Evolutionary conservation across 2,113 vertebrate genomes (phyloP).

Genomic region (Lynx canadensis): DNA sequence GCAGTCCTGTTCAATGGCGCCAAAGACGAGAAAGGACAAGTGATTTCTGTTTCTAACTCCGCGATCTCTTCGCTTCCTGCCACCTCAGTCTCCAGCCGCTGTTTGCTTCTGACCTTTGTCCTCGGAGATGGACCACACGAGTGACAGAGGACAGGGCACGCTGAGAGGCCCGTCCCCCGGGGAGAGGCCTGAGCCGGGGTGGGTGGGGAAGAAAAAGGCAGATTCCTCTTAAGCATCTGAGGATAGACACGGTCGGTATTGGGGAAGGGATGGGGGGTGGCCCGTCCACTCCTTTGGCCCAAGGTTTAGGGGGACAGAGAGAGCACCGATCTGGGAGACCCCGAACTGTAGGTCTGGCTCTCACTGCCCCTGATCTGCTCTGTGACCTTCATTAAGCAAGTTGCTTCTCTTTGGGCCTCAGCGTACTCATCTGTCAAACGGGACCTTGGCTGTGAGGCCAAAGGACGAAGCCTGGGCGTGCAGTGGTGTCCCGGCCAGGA

Average conservation of each 20-base stretch:
- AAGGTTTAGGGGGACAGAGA: background rate
- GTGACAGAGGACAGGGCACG: background rate
- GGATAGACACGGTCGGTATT: rapidly evolving
- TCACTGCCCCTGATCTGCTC: background rate
- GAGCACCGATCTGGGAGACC: background rate
- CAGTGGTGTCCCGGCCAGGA: background rate
- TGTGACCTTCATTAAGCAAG: background rate
- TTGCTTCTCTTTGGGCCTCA: background rate
- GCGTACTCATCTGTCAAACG: background rate
- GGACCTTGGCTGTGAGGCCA: background rate
- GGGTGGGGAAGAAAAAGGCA: background rate
- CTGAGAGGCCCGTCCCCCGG: rapidly evolving
- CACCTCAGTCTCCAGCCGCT: background rate
- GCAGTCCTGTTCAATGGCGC: rapidly evolving
- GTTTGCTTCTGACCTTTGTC: background rate
- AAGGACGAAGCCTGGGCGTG: background rate
- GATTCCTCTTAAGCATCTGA: background rate
- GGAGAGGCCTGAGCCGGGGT: background rate
- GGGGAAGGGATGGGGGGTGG: rapidly evolving
- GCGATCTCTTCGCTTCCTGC: background rate
- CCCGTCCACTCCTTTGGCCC: too few species aligned
- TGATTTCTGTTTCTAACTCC: rapidly evolving
- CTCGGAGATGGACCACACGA: background rate
- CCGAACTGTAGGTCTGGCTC: background rate
- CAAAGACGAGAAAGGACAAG: background rate